Evolutionary conservation across 2,797 vertebrate genomes (phyloP).

Genomic region (Enteromius unitaeniatus): DNA sequence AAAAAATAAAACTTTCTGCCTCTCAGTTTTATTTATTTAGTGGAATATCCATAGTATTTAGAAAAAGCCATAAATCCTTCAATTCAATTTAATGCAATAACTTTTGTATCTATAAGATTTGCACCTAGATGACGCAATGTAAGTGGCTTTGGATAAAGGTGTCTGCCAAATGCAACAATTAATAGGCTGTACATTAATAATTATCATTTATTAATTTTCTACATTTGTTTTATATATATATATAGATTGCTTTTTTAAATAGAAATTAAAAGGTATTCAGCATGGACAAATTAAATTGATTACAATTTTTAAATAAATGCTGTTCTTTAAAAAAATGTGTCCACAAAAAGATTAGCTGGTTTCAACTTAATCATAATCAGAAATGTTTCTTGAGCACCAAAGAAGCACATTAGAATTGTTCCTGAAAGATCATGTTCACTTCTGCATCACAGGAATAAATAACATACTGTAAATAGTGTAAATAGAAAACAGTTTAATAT

Average conservation of each 20-base stretch:
- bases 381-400: not conserved
- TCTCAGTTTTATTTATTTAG: constrained; percentile 11
- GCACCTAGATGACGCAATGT: not conserved
- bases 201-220: not conserved
- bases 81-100: not conserved
- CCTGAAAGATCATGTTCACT: not conserved
- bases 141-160: not conserved
- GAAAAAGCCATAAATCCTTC: not conserved
- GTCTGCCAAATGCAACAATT: not conserved
- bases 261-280: not conserved
- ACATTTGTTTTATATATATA: not conserved
- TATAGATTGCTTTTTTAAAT: too few relatives aligned
- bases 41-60: not conserved
- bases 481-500: not conserved
- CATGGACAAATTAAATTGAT: not conserved
- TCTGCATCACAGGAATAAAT: not conserved
- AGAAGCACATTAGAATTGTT: not conserved
- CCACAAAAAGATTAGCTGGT: not conserved
- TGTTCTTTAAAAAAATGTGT: not conserved
- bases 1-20: not conserved
- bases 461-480: not conserved
- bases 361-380: not conserved
- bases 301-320: not conserved
- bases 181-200: not conserved
- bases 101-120: not conserved